Base-by-base conservation (phyloP, 2,113 vertebrate genomes). In the Spizaetus ornatus region DNA sequence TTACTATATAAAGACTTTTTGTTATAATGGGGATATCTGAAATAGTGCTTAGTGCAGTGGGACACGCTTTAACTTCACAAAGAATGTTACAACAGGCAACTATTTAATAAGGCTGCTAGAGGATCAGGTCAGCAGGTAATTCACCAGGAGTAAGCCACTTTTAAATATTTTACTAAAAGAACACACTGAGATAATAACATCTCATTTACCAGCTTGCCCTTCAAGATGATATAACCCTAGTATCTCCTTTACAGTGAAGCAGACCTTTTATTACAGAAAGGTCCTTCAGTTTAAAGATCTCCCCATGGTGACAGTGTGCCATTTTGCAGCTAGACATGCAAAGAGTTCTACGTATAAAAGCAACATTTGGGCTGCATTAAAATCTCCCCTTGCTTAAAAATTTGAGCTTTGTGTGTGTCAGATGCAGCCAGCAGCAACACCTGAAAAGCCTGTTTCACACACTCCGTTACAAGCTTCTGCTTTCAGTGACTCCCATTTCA, bases 141-240 rank as follows among this genome's bases (percentile, higher is more conserved):
- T 93, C 96, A 87, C 82, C 90, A 86, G 92, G 95, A 96, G 81
- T 96, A 87, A 93, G 93, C 36, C 86, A 79, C 88, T 96, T 94
- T 91, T 95, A 96, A 97, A 96, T 98, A 95, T 95, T 98, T 94
- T 77, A 88, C 81, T 91, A 83, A 95, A 90, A 84, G 96, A 94
- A 83, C 96, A 93, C 77, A 93, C 78, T 36, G 93, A 94, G 91
- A 93, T 97, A 92, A 92, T 91, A 94, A 43, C 36, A 92, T 58
- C 86, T 95, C 95, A 86, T 97, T 96, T 91, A 95, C 79, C 91
- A 96, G 87, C 78, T 79, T 83, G 85, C 81, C 92, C 84, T 96
- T 95, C 89, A 81, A 76, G 77, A 92, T 86, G 79, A 82, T 78
- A 48, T 31, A 92, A 86, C 76, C 52, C 56, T 65, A 40, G 22